Conservation (phyloP, 2,113 vertebrate genomes). For the Ranitomeya variabilis region DNA sequence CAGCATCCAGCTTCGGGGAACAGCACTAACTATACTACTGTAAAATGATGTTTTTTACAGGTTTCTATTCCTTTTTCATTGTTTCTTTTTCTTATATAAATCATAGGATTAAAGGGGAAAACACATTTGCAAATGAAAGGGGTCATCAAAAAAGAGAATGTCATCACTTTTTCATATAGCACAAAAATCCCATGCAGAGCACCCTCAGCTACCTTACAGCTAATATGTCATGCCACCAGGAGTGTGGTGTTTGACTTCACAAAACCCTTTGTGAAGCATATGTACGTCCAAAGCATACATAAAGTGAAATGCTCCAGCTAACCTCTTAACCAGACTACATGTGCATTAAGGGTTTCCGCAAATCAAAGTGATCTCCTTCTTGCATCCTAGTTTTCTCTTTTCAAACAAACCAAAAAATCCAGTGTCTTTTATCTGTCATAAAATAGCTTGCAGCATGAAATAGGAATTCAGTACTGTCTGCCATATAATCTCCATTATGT, state of each 20-base stretch:
- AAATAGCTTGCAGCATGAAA: constrained; percentile 46
- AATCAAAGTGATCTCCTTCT: constrained; percentile 38
- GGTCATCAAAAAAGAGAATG: background rate
- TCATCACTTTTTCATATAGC: background rate
- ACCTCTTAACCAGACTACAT: constrained; percentile 4
- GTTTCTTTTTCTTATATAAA: background rate
- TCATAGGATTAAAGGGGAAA: background rate
- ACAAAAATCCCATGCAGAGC: constrained; percentile 3
- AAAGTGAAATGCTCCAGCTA: background rate
- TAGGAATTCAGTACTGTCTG: constrained; percentile 41
- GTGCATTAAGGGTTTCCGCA: constrained; percentile 30
- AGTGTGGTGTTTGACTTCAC: background rate
- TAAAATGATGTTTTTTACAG: background rate
- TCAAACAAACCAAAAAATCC: constrained; percentile 29
- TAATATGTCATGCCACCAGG: background rate
- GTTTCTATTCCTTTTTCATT: background rate
- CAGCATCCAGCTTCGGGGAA: too few species aligned
- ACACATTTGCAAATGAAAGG: background rate
- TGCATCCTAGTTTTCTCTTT: constrained; percentile 34
- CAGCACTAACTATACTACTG: too few species aligned
- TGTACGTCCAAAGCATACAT: constrained; percentile 16
- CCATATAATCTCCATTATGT: constrained; percentile 49
- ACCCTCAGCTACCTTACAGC: background rate
- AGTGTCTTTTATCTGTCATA: constrained; percentile 47
- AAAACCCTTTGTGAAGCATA: background rate